phyloP scores from a whole-genome alignment of 30 jellyfish, hydroid and myxozoan species.

The Chrysaora quinquecirrha region DNA sequence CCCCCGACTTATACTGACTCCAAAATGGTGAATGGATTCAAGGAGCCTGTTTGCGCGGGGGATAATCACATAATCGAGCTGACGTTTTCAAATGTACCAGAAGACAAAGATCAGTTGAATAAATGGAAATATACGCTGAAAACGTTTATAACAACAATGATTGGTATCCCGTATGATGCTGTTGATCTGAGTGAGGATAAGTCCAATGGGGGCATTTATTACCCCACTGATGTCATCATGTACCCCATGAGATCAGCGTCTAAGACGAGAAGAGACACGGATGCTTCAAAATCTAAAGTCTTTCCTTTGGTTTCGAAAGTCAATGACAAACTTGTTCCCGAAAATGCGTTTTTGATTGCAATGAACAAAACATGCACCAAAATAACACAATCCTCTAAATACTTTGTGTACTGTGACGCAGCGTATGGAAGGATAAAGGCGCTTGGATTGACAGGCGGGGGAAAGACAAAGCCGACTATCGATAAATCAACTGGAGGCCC shows the following conservation, averaged over 20 bases:
- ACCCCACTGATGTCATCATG: conserved; percentile 59
- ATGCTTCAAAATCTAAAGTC: neutral
- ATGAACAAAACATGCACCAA: neutral
- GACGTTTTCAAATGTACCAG: neutral
- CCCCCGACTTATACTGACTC: conserved; percentile 4
- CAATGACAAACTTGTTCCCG: neutral
- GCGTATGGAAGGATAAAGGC: neutral
- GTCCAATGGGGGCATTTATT: conserved; percentile 59
- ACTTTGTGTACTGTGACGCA: neutral
- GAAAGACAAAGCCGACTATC: neutral
- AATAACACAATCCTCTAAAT: neutral
- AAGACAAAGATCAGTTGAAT: neutral
- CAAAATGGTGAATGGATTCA: neutral
- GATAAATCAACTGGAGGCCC: neutral
- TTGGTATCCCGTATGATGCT: conserved; percentile 35
- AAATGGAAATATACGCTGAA: neutral
- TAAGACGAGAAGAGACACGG: neutral
- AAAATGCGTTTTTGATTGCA: neutral
- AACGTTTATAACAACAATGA: conserved; percentile 12
- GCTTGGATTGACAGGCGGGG: neutral
- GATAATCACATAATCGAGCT: neutral
- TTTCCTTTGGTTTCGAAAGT: neutral
- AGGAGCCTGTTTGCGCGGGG: conserved; percentile 12
- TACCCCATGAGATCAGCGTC: conserved; percentile 29
- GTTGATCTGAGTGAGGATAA: conserved; percentile 48